These are phyloP conservation scores for Malthinus seriepunctatus DNA, from an alignment of 2,888 invertebrate genomes.

Conservation along the genomic window DNA sequence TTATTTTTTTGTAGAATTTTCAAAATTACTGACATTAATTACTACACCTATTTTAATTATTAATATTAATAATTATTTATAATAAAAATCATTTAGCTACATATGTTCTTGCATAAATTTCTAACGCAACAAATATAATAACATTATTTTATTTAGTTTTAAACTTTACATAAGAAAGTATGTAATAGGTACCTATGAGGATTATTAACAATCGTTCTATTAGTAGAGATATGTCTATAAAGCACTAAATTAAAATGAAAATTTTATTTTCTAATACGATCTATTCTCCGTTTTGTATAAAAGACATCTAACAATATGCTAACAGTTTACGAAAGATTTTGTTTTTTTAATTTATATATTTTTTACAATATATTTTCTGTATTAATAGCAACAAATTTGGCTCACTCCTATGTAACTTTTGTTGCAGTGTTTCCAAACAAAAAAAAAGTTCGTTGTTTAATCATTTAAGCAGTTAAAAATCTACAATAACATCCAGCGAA, in stretches of 20 bases:
- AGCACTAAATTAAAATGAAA: conserved; percentile 4
- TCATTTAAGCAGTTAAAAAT: conserved; percentile 5
- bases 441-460: conserved; percentile 20
- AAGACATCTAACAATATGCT: conserved; percentile 26
- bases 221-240: conserved; percentile 11
- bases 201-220: neutral
- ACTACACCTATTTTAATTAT: neutral
- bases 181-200: neutral
- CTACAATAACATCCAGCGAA: conserved; percentile 7
- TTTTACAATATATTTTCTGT: no score
- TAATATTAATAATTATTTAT: conserved; percentile 3
- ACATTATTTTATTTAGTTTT: neutral
- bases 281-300: conserved; percentile 25
- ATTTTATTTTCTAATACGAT: conserved; percentile 16
- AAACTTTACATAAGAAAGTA: conserved; percentile 1
- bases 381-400: no score
- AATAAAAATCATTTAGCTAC: conserved; percentile 8
- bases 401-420: no score
- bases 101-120: neutral
- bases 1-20: neutral
- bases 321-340: conserved; percentile 8
- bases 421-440: no score
- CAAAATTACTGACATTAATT: conserved; percentile 4
- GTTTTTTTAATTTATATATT: no score
- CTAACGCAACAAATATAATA: conserved; percentile 8